Evolutionary conservation across 1,140 invertebrate genomes (phyloP), one percentile per base, ranked within the genome.

Genomic region (Rhopalosiphum maidis): DNA sequence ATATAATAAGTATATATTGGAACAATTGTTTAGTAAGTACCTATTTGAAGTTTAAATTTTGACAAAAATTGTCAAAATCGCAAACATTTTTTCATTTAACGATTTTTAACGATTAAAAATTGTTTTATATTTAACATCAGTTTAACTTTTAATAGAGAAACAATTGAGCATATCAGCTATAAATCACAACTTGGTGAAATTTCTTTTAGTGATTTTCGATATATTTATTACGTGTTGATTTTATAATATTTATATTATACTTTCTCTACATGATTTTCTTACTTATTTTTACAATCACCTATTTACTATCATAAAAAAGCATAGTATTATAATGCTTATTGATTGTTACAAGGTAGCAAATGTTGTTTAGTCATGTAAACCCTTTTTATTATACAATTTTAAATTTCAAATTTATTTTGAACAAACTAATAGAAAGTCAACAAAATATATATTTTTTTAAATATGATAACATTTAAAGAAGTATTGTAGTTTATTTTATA

Each of bases 241-340:
- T 77, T 21, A n/a, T 77, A 77, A 77, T 77, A 77, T 77, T 77
- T 77, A 77, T 77, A 77, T 77, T 77, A 77, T 77, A 77, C 60
- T 77, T 77, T 77, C 60, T 77, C 60, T 35, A 18, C 30, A 77
- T n/a, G 60, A 77, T 77, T n/a, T 77, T 77, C 60, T 77, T 77
- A 21, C 60, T 77, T 77, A 77, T 77, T 77, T n/a, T 77, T 77
- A 77, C n/a, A 77, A 77, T 77, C 60, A 35, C 30, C 30, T 77
- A 77, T 77, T n/a, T n/a, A 68, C 60, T 0, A 77, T n/a, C n/a
- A 77, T 77, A 77, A 77, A 77, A n/a, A 25, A 25, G 60, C 60
- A 77, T 77, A 77, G 60, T 77, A 77, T 77, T 77, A 77, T 68
- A n/a, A n/a, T 77, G 15, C 60, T 15, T 77, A n/a, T 77, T 77